Evolutionary conservation across 1,140 invertebrate species (phyloP), one percentile per base, ranked within the genome.

Genomic region (Pseudomyrmex pallidus): DNA sequence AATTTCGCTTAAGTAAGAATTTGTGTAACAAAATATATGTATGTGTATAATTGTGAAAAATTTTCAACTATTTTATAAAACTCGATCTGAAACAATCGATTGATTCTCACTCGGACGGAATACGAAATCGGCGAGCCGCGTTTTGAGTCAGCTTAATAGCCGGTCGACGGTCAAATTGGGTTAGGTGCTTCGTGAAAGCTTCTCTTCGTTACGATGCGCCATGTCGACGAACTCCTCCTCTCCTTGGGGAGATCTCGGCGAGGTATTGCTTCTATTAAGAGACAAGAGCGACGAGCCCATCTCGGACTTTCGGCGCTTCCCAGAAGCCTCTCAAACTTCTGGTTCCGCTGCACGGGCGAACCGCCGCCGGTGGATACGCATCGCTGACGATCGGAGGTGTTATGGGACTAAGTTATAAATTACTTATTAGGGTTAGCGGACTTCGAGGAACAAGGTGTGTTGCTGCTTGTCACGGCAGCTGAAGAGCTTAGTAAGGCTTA

Each of bases 91-190:
- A 13, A 25, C 48, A 4, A 48, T 63, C 9, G 9, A 15, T 5
- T 3, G 17, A 46, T 46, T 59, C 2, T 50, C 44, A 61, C 48
- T 15, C n/a, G 46, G 48, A 74, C 8, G 50, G 48, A 17, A 56
- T 17, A 17, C 48, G 59, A 62, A 84, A 88, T 86, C 78, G 80
- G 52, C 83, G 73, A 70, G 44, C 76, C 35, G 80, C 77, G 66
- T 84, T 85, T 89, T 92, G 91, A 90, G 85, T 90, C 84, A 83
- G 80, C 89, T 90, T 90, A 91, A 91, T 83, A 84, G 85, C 67
- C 83, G 87, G 83, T 90, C 84, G 85, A 90, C 88, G 86, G 56
- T 84, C 62, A 90, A 91, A 91, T 90, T 90, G 64, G 77, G 87
- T 91, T 91, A 90, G 88, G 80, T 62, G 82, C 83, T 89, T 84